Conservation (phyloP, 2,888 invertebrate genomes). For the Melitaea athalia region DNA sequence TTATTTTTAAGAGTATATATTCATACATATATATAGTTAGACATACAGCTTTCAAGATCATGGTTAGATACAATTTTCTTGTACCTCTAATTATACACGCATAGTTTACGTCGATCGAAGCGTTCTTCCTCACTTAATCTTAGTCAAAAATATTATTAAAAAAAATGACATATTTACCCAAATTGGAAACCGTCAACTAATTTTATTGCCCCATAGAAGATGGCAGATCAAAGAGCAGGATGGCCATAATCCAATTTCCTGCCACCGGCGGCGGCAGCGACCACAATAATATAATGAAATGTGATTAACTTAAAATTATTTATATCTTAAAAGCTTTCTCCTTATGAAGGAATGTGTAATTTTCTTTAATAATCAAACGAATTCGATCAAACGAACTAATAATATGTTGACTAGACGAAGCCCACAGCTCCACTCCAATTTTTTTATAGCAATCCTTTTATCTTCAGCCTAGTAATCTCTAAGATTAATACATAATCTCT, state of each 20-base stretch:
- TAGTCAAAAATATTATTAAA: neutral
- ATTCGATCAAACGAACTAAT: conserved; percentile 14
- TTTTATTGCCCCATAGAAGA: conserved; percentile 34
- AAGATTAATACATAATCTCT: too few species aligned
- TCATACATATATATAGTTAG: too few species aligned
- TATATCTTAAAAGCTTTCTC: conserved; percentile 26
- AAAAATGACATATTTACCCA: conserved; percentile 27
- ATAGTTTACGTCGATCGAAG: neutral
- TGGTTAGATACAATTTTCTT: too few species aligned
- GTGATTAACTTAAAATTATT: conserved; percentile 28
- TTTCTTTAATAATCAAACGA: conserved; percentile 14
- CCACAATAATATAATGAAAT: conserved; percentile 39
- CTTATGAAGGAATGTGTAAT: conserved; percentile 14
- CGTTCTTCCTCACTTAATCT: conserved; percentile 12
- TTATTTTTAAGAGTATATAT: too few species aligned
- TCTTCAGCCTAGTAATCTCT: too few species aligned
- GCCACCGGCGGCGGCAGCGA: conserved; percentile 38
- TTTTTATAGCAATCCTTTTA: too few species aligned
- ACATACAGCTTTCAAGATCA: too few species aligned
- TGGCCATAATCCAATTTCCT: conserved; percentile 59
- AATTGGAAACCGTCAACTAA: conserved; percentile 31
- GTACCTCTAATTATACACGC: neutral
- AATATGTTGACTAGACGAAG: neutral
- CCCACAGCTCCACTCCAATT: too few species aligned
- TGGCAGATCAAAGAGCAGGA: conserved; percentile 65